Evolutionary conservation across 2,888 invertebrate genomes (phyloP), one percentile per base, ranked within the genome.

Genomic region (Agrochola macilenta): DNA sequence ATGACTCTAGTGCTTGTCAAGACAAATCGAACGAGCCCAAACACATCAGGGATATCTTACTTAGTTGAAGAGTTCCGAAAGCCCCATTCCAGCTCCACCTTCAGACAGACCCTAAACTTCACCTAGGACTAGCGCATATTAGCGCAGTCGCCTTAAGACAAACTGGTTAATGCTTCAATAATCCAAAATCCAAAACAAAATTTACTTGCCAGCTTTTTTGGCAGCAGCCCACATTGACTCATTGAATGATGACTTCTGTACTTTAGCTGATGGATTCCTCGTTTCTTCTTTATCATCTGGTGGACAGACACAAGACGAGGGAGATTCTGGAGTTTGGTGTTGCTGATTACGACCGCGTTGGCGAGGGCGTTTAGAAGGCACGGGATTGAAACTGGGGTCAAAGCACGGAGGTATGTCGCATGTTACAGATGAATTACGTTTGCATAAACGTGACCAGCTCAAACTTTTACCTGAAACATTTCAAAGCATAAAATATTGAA

Each of bases 391-490:
- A 17, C 77, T 14, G 57, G 23, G 11, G 12, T 65, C 39, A 1
- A 8, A 12, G 12, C 23, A 39, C 17, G 26, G 23, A 57, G 17
- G 9, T 63, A 1, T 64, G 46, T n/a, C 5, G 12, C 17, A 14
- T 5, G n/a, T 14, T 9, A 12, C 23, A 61, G 30, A 11, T 64
- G 8, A 1, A 0, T n/a, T 39, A 23, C 35, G 23, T 39, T 39
- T 64, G n/a, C 23, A 1, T 2, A 58, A 17, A 11, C 23, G 46
- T 17, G n/a, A 66, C n/a, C 71, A 35, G 49, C 68, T 49, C 2
- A n/a, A n/a, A 20, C 35, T 35, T 5, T n/a, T 66, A 68, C 66
- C 71, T 71, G 71, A 35, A 71, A 71, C 20, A 35, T 66, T 65
- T 43, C 17, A 65, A 43, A 43, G 14, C 9, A n/a, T 43, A 43